Base-by-base conservation (phyloP, 2,113 vertebrate species). In the Planiliza haematocheilus region DNA sequence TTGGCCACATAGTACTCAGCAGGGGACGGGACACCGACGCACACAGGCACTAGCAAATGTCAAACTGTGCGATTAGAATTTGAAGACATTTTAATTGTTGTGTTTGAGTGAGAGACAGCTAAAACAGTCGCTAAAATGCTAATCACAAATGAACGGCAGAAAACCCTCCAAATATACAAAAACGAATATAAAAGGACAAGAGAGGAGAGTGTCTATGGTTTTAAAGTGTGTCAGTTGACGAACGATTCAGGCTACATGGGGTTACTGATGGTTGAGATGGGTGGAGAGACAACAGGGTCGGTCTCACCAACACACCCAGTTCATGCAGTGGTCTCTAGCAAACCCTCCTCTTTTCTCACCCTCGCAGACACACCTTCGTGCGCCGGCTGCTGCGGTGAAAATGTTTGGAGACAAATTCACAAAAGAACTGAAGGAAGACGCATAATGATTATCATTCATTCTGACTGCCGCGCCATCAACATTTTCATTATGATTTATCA, bases 181-280 rank as follows among this genome's bases (percentile, higher is more conserved):
- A 30, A 2, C 24, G 2, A 30, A 30, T 34, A 30, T 51, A 30
- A 63, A 57, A 57, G 24, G 38, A 38, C 34, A 58, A 3, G 38
- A 46, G 20, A 10, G 21, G 12, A 57, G 42, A 34, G 20, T 56
- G 59, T 10, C 17, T 17, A 30, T 30, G 24, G 24, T 30, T 30
- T 30, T 30, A 30, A 30, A 30, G 24, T 30, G 24, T 30, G 24
- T 30, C 24, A 30, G 24, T 30, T 30, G 24, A 5, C n/a, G n/a
- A 74, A 71, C 49, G 70, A 78, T 56, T 58, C 13, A 10, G 49
- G 56, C 41, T 53, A 61, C 59, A 65, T 68, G 72, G 52, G n/a
- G 59, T 79, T 70, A 56, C 50, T 30, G n/a, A 59, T 43, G 42
- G 56, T n/a, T 70, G 58, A 21, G 79, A 39, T 11, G 20, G 60